phyloP scores from a whole-genome alignment of 2,797 vertebrate species.

The Botia kubotai region DNA sequence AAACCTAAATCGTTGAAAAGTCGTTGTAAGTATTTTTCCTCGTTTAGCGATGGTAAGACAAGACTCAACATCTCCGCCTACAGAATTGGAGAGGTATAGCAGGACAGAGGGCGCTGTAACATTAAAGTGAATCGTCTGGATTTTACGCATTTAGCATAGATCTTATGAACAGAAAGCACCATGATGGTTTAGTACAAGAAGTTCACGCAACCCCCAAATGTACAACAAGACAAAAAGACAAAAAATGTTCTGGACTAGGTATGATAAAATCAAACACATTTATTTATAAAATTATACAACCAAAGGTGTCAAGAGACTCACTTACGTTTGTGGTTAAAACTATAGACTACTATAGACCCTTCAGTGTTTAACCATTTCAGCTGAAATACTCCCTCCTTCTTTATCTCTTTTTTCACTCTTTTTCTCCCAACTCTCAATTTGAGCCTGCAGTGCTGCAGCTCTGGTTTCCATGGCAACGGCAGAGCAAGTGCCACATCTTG shows the following conservation, averaged over 20 bases:
- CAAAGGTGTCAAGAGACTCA: neutral
- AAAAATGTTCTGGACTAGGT: neutral
- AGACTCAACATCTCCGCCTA: constrained; percentile 18
- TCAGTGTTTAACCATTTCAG: constrained; percentile 19
- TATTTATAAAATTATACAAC: neutral
- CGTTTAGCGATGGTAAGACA: neutral
- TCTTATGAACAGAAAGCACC: neutral
- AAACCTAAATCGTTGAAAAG: too few species aligned
- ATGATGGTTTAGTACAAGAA: neutral
- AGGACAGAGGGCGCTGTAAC: constrained; percentile 11
- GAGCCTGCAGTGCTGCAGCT: constrained; percentile 81
- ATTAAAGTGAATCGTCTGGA: neutral
- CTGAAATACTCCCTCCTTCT: constrained; percentile 14
- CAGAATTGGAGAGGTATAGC: constrained; percentile 23
- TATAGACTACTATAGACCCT: neutral
- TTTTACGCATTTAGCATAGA: neutral
- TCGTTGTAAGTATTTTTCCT: neutral
- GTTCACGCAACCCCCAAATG: neutral
- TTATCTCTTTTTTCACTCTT: neutral
- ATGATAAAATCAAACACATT: neutral
- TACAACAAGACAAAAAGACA: neutral
- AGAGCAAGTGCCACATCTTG: constrained; percentile 75
- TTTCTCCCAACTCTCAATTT: constrained; percentile 74
- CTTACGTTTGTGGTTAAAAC: neutral
- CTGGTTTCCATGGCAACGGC: constrained; percentile 85